Evolutionary conservation across 2,888 invertebrate genomes (phyloP), one percentile per base, ranked within the genome.

Genomic region (Operophtera brumata): DNA sequence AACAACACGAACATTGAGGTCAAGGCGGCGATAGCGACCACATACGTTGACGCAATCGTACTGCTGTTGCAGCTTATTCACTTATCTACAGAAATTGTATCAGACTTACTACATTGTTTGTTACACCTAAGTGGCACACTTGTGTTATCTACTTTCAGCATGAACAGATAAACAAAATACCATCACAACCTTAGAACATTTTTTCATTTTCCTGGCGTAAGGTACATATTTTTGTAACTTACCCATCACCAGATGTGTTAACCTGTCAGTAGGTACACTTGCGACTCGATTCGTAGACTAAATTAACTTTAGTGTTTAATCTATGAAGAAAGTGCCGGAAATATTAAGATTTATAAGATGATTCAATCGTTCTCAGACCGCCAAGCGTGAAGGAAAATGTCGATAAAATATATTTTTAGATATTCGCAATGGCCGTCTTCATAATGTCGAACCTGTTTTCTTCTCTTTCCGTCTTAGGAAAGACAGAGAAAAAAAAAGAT

Each of bases 11-110:
- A 66, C 80, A 86, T 80, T 74, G 80, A 71, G 87, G 86, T 86
- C 87, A 86, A 86, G 87, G 87, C 80, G 73, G 65, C 70, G 63
- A 49, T 54, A 54, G 63, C 66, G 65, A 47, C 62, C 48, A 47
- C 54, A 48, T 49, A 47, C 52, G 72, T 73, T 82, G 82, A 84
- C 84, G 84, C 86, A 85, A 86, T 71, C 74, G 65, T 71, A 69
- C 64, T 66, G 59, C 20, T 20, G 20, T 20, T 20, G 60, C 45
- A 37, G 36, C 60, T 59, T 70, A 67, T 68, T 42, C 52, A 50
- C 69, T 37, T 39, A 66, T 43, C 57, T 51, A 53, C 43, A 35
- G 56, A 54, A 35, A 53, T 57, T 52, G 43, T 54, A 53, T 46
- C 55, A 50, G 20, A 57, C 47, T 39, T 43, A 45, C 58, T 42